These are phyloP conservation scores for Percina caprodes DNA, from an alignment of 2,113 vertebrate genomes.

Conservation along the genomic window DNA sequence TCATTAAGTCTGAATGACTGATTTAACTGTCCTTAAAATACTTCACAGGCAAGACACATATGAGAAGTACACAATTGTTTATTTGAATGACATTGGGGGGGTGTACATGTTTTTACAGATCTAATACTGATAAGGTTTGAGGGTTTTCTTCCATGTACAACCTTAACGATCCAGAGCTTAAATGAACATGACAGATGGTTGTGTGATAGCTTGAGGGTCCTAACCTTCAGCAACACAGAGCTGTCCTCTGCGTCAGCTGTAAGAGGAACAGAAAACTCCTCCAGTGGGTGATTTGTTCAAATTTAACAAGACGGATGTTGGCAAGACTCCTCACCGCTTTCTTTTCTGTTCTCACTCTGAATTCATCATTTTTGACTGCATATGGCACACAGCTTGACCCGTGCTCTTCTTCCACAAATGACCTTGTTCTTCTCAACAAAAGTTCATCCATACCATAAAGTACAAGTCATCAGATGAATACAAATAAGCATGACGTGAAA, in stretches of 20 bases:
- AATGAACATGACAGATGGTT: slow-evolving; percentile 62
- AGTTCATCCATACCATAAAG: neutral
- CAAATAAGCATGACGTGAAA: slow-evolving; percentile 27
- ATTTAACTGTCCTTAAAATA: slow-evolving; percentile 26
- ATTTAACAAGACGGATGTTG: slow-evolving; percentile 14
- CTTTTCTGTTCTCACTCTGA: slow-evolving; percentile 22
- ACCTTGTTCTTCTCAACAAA: slow-evolving; percentile 10
- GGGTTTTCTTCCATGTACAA: slow-evolving; percentile 15
- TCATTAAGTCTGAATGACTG: neutral
- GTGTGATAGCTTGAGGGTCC: slow-evolving; percentile 35
- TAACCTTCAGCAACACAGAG: slow-evolving; percentile 48
- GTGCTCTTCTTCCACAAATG: neutral
- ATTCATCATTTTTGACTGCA: slow-evolving; percentile 49
- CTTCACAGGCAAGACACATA: slow-evolving; percentile 9
- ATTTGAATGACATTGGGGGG: slow-evolving; percentile 6
- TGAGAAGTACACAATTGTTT: slow-evolving; percentile 7
- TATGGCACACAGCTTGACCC: slow-evolving; percentile 1
- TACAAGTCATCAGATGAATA: slow-evolving; percentile 13
- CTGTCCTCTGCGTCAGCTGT: slow-evolving; percentile 12
- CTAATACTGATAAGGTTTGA: slow-evolving; percentile 14
- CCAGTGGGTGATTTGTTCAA: slow-evolving; percentile 25
- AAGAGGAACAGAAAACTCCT: slow-evolving; percentile 1
- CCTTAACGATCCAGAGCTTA: slow-evolving; percentile 33
- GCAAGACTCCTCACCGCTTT: slow-evolving; percentile 14
- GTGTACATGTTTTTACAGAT: slow-evolving; percentile 30